Evolutionary conservation across 2,113 vertebrate species (phyloP).

Genomic region (Clinocottus analis): DNA sequence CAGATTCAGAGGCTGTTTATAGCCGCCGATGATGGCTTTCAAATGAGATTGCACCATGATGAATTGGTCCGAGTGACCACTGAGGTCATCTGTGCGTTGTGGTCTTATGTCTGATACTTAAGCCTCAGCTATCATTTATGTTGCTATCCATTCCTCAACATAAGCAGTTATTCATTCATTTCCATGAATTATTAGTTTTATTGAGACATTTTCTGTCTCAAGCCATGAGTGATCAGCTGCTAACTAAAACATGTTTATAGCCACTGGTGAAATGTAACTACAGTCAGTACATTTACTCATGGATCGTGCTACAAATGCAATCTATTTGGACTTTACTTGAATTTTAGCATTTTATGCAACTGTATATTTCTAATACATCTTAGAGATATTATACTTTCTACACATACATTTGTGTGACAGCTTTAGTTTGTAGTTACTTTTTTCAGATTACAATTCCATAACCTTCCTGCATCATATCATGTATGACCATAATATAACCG

Average conservation of each 20-base stretch:
- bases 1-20: slow-evolving; percentile 63
- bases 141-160: slow-evolving; percentile 18
- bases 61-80: slow-evolving; percentile 43
- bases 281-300: not conserved
- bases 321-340: not conserved
- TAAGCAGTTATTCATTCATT: slow-evolving; percentile 19
- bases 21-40: slow-evolving; percentile 49
- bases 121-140: not conserved
- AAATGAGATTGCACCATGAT: slow-evolving; percentile 61
- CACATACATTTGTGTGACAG: too few species aligned
- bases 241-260: slow-evolving; percentile 10
- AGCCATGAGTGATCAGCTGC: slow-evolving; percentile 17
- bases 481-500: too few species aligned
- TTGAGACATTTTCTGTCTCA: slow-evolving; percentile 13
- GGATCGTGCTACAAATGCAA: not conserved
- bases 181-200: slow-evolving; percentile 7
- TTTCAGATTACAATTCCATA: not conserved
- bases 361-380: not conserved
- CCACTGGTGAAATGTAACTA: not conserved
- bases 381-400: not conserved
- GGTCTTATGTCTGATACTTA: not conserved
- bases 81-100: slow-evolving; percentile 20
- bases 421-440: not conserved
- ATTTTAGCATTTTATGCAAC: not conserved
- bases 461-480: not conserved